Evolutionary conservation across 2,888 invertebrate species (phyloP).

Genomic region (Margaritifera margaritifera): DNA sequence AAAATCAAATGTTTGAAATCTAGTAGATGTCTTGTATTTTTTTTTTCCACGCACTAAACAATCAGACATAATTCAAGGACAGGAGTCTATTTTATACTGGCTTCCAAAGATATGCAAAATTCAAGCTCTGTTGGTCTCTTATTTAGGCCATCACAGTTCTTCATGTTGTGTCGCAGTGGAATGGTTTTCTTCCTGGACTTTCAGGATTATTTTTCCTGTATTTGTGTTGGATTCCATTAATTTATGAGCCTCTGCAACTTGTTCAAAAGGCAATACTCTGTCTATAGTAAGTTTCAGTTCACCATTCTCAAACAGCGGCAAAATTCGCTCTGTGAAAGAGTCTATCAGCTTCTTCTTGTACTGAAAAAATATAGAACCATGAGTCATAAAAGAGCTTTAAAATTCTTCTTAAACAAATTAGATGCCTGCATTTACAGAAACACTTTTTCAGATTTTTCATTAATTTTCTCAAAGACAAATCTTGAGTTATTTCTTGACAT

Average conservation of each 20-base stretch:
- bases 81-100: too few species aligned
- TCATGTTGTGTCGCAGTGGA: slow-evolving; percentile 43
- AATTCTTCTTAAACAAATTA: not conserved
- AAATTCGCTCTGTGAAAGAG: slow-evolving; percentile 53
- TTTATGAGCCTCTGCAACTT: slow-evolving; percentile 65
- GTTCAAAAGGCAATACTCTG: slow-evolving; percentile 55
- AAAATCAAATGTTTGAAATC: too few species aligned
- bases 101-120: too few species aligned
- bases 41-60: too few species aligned
- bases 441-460: not conserved
- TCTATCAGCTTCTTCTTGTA: slow-evolving; percentile 67
- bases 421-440: not conserved
- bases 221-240: slow-evolving; percentile 69
- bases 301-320: slow-evolving; percentile 61
- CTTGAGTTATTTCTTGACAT: too few species aligned
- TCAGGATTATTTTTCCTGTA: slow-evolving; percentile 69
- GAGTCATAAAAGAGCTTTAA: too few species aligned
- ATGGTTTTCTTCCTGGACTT: slow-evolving; percentile 42
- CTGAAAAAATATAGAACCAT: slow-evolving; percentile 45
- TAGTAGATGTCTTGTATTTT: too few species aligned
- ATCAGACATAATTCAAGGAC: too few species aligned
- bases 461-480: too few species aligned
- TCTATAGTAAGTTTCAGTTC: slow-evolving; percentile 64
- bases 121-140: too few species aligned
- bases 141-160: slow-evolving; percentile 17